Conservation (phyloP, 2,797 vertebrate genomes). For the Rhyacichthys aspro region DNA sequence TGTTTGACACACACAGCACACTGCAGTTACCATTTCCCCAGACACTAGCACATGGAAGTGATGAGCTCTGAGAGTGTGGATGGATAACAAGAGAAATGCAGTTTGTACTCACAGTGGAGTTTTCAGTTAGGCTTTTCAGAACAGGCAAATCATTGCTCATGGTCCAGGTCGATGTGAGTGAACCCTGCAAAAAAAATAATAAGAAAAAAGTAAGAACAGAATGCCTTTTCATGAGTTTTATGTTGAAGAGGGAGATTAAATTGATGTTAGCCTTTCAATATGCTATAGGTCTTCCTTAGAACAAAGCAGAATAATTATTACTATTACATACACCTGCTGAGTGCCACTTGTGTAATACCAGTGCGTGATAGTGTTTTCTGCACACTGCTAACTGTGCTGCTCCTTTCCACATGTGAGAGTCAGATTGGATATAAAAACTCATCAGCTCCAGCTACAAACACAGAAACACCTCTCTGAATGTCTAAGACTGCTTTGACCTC, state of each 20-base stretch:
- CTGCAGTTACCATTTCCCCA: too few species aligned
- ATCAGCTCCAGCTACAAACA: conserved; percentile 47
- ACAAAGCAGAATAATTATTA: background rate
- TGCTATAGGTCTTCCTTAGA: background rate
- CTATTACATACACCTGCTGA: too few species aligned
- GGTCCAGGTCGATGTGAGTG: conserved; percentile 81
- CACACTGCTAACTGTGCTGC: conserved; percentile 43
- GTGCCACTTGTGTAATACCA: too few species aligned
- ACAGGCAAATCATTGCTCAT: conserved; percentile 89
- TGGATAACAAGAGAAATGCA: background rate
- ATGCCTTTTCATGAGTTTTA: background rate
- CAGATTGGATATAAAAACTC: conserved; percentile 65
- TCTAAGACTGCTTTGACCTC: conserved; percentile 13
- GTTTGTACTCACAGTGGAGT: conserved; percentile 86
- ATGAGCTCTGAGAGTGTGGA: conserved; percentile 21
- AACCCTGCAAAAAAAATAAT: conserved; percentile 59
- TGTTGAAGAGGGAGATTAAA: background rate
- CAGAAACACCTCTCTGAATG: too few species aligned
- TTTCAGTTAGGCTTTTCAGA: conserved; percentile 88
- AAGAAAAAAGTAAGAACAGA: conserved; percentile 13
- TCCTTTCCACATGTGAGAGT: conserved; percentile 60
- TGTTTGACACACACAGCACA: background rate
- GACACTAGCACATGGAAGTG: conserved; percentile 1
- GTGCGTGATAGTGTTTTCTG: background rate
- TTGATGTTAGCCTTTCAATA: too few species aligned